Percentiles rank a stretch among this genome's conserved stretches.
phyloP scores from a whole-genome alignment of 2,797 vertebrate genomes.

The Leptodactylus fallax region DNA sequence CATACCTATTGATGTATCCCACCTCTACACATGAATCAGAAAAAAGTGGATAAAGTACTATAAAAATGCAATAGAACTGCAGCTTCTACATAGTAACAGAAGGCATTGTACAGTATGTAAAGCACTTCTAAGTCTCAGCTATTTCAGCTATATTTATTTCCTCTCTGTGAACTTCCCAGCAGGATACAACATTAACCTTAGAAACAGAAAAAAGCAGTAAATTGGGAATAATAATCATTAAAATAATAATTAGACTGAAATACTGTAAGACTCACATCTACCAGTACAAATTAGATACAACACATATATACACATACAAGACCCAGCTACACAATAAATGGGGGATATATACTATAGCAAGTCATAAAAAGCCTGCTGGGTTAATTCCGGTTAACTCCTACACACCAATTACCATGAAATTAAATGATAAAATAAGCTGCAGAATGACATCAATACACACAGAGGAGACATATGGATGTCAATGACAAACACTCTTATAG shows the following conservation, averaged over 20 bases:
- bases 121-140: not conserved
- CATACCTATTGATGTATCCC: not conserved
- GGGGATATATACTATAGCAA: not conserved
- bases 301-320: not conserved
- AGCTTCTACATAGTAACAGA: not conserved
- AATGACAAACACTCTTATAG: not conserved
- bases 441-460: not conserved
- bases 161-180: not conserved
- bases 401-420: slow-evolving; percentile 1
- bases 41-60: not conserved
- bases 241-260: not conserved
- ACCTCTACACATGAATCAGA: not conserved
- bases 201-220: not conserved
- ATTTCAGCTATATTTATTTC: not conserved
- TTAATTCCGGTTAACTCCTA: not conserved
- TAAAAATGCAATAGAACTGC: not conserved
- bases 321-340: not conserved
- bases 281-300: not conserved
- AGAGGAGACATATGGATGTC: not conserved
- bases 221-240: not conserved
- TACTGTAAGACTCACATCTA: not conserved
- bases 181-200: not conserved
- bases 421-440: not conserved
- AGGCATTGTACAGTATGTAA: not conserved
- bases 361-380: not conserved